Base-by-base conservation (phyloP, 2,113 vertebrate species). In the Phoenicopterus ruber region DNA sequence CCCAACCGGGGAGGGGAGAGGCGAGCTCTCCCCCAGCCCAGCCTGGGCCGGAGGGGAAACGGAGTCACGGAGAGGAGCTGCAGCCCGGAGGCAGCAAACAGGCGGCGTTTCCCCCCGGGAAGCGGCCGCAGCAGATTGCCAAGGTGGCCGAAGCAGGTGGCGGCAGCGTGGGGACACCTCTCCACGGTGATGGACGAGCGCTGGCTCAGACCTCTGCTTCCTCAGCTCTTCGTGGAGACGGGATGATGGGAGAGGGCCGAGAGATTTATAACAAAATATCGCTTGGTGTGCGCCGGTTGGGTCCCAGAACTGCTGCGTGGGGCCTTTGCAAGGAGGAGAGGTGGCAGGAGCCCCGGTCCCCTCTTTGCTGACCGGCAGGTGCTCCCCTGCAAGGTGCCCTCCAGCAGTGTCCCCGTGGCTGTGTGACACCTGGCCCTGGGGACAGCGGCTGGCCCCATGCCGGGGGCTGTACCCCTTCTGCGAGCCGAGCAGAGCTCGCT, bases 191-290 rank as follows among this genome's bases (percentile, higher is more conserved):
- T 95, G 92, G 88, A 96, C 17, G 94, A 94, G 87, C 16, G 0
- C 95, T 96, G 96, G 87, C 94, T 95, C 96, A 26, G 71, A 36
- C 40, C 76, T 96, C 85, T 96, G 96, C 96, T 95, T 96, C 91
- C 91, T 96, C 95, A 94, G 95, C 91, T 93, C 36, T 90, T 94
- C 1, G 2, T 21, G 25, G 66, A 72, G 86, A 54, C 44, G 42
- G 63, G 82, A 16, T 74, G 88, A 88, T 50, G 82, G 82, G 85
- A 88, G 62, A 72, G 46, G 54, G 8, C 44, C 65, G 71, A 52
- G 66, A 90, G 82, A 95, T 95, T 88, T 62, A 91, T 77, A 19
- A 38, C 1, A 5, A 78, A 12, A 59, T 6, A 5, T 42, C 4
- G 0, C 74, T 74, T 14, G 0, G n/a, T 24, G 49, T 10, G 73